Evolutionary conservation across 2,797 vertebrate genomes (phyloP), one percentile per base, ranked within the genome.

Genomic region (Platalea minor): DNA sequence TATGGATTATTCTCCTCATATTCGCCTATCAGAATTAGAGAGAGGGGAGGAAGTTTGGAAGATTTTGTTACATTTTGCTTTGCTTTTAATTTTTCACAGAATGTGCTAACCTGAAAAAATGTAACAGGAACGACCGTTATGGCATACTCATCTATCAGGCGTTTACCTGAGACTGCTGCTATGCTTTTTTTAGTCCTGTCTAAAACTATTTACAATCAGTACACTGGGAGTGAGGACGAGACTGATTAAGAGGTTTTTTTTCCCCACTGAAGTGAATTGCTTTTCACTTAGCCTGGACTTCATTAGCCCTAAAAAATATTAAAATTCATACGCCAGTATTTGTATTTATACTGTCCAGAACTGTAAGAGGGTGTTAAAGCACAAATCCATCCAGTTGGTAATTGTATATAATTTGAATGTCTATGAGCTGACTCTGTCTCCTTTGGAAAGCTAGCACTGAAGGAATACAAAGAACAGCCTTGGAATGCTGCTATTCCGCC

Each of bases 161-260:
- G 2, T 89, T 94, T 88, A 83, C 79, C 50, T 84, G 64, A 93
- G 61, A 67, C 56, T 59, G 26, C 11, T 78, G 41, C 79, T 85
- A 23, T 11, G 33, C 17, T 91, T 94, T 95, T 97, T 95, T 96
- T 67, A 92, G 88, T 67, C 50, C 76, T 88, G 80, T 88, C 80
- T 85, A 73, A 97, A 97, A 88, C 78, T 89, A 78, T 95, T 84
- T 91, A 83, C 48, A 78, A n/a, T 85, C 73, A 67, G 87, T 85
- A 59, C 56, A 70, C 53, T 90, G 60, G 81, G 45, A 79, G 48
- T 19, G 33, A 77, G 91, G 53, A 56, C 46, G 92, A 93, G 82
- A 90, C 37, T 88, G 73, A 83, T 67, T 79, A 92, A 88, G 61
- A 41, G 45, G 7, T 13, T 37, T 9, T 92, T 94, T 88, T 81